Conservation (phyloP, 2,888 invertebrate species). For the Caenorhabditis angaria region DNA sequence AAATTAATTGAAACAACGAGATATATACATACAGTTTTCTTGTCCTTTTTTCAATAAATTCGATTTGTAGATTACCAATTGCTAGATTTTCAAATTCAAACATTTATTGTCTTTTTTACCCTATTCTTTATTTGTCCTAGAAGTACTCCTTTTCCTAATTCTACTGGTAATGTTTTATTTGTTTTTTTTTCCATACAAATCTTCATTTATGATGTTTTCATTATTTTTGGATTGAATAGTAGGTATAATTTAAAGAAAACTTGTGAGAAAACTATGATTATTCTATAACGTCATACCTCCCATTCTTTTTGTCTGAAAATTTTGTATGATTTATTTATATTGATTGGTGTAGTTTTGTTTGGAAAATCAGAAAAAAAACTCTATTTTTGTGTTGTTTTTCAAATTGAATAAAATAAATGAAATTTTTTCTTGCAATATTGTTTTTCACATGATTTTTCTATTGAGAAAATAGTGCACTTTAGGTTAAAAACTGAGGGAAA, state of each 20-base stretch:
- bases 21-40: not conserved
- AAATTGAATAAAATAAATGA: not conserved
- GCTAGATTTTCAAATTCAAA: not conserved
- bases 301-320: slow-evolving; percentile 1
- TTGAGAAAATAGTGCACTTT: not conserved
- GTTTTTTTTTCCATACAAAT: not conserved
- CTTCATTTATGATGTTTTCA: not conserved
- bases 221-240: slow-evolving; percentile 2
- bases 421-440: no score
- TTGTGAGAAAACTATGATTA: not conserved
- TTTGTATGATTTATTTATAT: not conserved
- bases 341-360: not conserved
- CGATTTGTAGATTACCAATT: not conserved
- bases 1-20: not conserved
- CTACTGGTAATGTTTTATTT: slow-evolving; percentile 1
- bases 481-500: not conserved
- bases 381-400: not conserved
- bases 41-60: not conserved
- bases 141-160: slow-evolving; percentile 7
- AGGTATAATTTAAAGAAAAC: not conserved
- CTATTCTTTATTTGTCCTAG: slow-evolving; percentile 28
- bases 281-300: not conserved
- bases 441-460: not conserved
- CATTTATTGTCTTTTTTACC: slow-evolving; percentile 3
- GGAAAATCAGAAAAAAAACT: not conserved